Evolutionary conservation across 2,888 invertebrate species (phyloP), one percentile per base, ranked within the genome.

Genomic region (Drosophila anomelani): DNA sequence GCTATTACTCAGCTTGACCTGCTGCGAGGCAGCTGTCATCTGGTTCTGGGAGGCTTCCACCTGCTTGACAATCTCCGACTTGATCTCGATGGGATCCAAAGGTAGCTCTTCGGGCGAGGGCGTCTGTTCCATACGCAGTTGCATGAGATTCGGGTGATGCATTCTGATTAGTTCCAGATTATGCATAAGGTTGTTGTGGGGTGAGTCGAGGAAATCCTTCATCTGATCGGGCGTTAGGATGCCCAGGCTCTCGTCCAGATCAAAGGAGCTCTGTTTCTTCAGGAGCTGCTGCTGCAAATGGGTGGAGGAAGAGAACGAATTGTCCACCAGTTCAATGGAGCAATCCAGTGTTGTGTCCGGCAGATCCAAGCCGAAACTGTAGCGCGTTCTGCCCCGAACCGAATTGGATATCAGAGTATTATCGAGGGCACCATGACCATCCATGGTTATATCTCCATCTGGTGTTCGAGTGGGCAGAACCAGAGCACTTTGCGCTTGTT

Each of bases 141-240:
- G 91, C 70, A 91, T 91, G n/a, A 76, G 47, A 26, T 71, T 66
- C 0, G 76, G 68, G 26, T 58, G 66, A 93, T 94, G 69, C 92
- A 93, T 72, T 3, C 63, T 47, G 15, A 82, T 94, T 90, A 95
- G 93, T 34, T 85, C 85, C 53, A 85, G n/a, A 15, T 83, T 88
- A 53, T 88, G 81, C 82, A 95, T 95, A 7, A 80, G 66, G 23
- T 80, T 75, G 94, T 94, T 74, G 94, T 94, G 75, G 0, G 73
- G 67, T 38, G 95, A 95, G 67, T 94, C 94, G 80, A 95, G 92
- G 79, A 95, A 94, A 78, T 95, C 95, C 81, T 96, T 96, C 96
- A 97, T 97, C 92, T 97, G 97, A 93, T 97, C 97, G 0, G 97
- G 97, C 12, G 97, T 97, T 75, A 98, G 93, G 85, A 97, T 97